These are phyloP conservation scores for Seira sanloemensis DNA, from an alignment of 2,888 invertebrate species.

Conservation along the genomic window DNA sequence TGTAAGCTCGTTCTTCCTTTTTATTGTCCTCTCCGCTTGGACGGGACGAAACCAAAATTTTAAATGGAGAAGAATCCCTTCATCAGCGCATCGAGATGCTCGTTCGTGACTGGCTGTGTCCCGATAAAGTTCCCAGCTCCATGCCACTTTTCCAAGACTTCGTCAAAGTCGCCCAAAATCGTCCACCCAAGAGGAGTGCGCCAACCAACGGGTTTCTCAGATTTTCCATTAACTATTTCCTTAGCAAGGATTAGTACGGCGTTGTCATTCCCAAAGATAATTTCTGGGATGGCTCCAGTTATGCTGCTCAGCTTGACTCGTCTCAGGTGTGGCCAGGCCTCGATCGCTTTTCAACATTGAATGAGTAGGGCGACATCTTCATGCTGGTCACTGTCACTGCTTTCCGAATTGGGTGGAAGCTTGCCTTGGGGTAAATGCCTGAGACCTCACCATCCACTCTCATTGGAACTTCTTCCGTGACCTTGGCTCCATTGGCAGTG, in stretches of 20 bases:
- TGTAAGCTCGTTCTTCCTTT: neutral
- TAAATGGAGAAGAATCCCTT: conserved; percentile 21
- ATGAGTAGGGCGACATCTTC: conserved; percentile 9
- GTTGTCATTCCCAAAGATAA: conserved; percentile 27
- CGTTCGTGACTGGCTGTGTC: neutral
- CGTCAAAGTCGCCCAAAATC: too few relatives aligned
- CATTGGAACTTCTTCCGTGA: neutral
- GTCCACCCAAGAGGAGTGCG: conserved; percentile 1
- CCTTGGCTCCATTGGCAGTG: neutral
- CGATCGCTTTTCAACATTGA: conserved; percentile 12
- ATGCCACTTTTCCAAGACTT: conserved; percentile 23
- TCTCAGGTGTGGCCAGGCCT: conserved; percentile 12
- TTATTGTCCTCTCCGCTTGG: neutral
- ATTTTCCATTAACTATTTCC: neutral
- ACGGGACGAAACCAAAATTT: neutral
- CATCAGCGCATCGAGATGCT: neutral
- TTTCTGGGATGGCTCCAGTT: neutral
- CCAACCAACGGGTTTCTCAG: neutral
- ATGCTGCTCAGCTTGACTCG: neutral
- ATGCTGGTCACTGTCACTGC: neutral
- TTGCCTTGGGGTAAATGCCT: conserved; percentile 1
- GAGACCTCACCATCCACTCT: neutral
- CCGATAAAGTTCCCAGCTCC: neutral
- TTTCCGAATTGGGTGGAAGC: neutral
- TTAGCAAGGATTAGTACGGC: neutral